These are phyloP conservation scores for Synchiropus splendidus DNA, from an alignment of 2,113 vertebrate genomes.

Conservation along the genomic window DNA sequence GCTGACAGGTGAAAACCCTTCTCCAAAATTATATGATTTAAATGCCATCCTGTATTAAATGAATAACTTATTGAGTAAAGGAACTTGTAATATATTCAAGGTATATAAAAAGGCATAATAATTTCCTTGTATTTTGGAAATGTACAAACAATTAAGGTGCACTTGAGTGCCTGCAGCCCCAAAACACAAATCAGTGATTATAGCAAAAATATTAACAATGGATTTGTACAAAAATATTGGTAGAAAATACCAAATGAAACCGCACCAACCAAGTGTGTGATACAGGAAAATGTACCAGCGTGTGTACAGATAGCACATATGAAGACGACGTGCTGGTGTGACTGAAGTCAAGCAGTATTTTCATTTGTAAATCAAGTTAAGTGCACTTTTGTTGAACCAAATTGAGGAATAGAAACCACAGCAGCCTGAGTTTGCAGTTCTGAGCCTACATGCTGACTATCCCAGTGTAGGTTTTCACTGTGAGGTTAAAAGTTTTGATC, in stretches of 20 bases:
- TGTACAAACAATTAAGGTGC: constrained; percentile 61
- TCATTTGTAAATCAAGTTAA: constrained; percentile 15
- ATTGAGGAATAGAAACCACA: constrained; percentile 5
- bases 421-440: neutral
- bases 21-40: constrained; percentile 30
- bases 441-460: constrained; percentile 11
- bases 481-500: constrained; percentile 49
- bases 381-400: constrained; percentile 20
- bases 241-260: constrained; percentile 12
- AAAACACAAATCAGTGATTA: constrained; percentile 21
- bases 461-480: constrained; percentile 23
- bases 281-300: too few relatives aligned
- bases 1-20: too few relatives aligned
- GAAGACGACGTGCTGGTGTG: too few relatives aligned
- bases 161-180: constrained; percentile 38
- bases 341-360: neutral
- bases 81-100: constrained; percentile 31
- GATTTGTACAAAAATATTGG: constrained; percentile 7
- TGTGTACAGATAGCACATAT: too few relatives aligned
- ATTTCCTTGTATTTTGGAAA: constrained; percentile 44
- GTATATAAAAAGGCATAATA: constrained; percentile 32
- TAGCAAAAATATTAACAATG: constrained; percentile 15
- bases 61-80: constrained; percentile 58
- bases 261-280: too few relatives aligned
- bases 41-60: constrained; percentile 54